These are phyloP conservation scores for Clarias pachynema DNA, from an alignment of 2,797 vertebrate species.

Conservation along the genomic window DNA sequence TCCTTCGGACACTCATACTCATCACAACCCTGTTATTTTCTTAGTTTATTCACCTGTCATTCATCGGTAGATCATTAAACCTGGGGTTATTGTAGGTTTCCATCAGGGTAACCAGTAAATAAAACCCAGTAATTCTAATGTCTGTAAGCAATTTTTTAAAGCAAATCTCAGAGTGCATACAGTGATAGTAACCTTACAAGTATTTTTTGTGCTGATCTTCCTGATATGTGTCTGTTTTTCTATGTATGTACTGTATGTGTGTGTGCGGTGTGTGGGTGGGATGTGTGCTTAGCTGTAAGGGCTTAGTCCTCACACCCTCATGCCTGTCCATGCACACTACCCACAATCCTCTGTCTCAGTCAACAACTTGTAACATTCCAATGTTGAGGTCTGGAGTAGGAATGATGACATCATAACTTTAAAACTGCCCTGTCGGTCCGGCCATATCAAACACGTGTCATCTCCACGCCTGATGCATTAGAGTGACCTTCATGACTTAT, in stretches of 20 bases:
- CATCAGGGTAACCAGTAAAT: neutral
- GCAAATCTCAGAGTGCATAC: neutral
- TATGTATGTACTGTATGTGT: slow-evolving; percentile 13
- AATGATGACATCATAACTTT: slow-evolving; percentile 44
- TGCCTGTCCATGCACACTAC: slow-evolving; percentile 46
- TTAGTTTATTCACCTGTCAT: neutral
- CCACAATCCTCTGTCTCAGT: slow-evolving; percentile 51
- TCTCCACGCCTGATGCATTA: neutral
- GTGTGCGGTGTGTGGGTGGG: slow-evolving; percentile 36
- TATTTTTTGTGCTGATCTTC: neutral
- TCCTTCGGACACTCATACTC: slow-evolving; percentile 5
- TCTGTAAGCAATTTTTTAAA: neutral
- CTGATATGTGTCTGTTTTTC: slow-evolving; percentile 11
- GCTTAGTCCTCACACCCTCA: slow-evolving; percentile 41
- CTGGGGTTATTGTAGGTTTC: neutral
- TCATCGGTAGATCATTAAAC: no score
- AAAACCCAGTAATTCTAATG: neutral
- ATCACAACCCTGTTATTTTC: slow-evolving; percentile 15
- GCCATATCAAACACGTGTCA: slow-evolving; percentile 1
- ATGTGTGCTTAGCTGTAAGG: slow-evolving; percentile 55
- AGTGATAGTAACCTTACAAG: neutral
- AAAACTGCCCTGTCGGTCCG: neutral
- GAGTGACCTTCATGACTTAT: neutral
- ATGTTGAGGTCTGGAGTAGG: neutral
- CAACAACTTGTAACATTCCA: slow-evolving; percentile 58